A percentile compares a stretch with the other conserved stretches of the same genome.
Evolutionary conservation across 2,888 invertebrate genomes (phyloP).

Genomic region (Toxonevra muliebris): DNA sequence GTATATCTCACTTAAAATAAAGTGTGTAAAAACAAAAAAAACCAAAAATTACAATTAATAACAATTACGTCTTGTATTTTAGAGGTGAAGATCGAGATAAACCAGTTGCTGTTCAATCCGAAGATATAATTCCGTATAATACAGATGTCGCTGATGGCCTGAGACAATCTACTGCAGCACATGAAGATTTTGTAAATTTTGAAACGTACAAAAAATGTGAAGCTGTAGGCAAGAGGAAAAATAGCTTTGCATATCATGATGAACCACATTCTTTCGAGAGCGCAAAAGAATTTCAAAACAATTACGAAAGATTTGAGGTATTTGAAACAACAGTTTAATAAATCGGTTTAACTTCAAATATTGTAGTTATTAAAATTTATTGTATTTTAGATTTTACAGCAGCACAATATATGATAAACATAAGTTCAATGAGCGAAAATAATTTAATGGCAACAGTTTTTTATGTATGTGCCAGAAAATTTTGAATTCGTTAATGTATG

Average conservation of each 20-base stretch:
- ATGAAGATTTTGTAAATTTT: conserved; percentile 29
- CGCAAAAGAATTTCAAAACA: conserved; percentile 52
- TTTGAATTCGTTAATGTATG: too few relatives aligned
- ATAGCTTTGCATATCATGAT: conserved; percentile 47
- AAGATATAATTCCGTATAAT: conserved; percentile 71
- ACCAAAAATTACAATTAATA: conserved; percentile 29
- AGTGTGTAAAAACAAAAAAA: conserved; percentile 35
- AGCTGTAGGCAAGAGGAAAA: conserved; percentile 49
- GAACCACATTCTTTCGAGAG: conserved; percentile 54
- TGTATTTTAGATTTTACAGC: too few relatives aligned
- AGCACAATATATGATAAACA: too few relatives aligned
- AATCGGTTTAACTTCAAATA: too few relatives aligned
- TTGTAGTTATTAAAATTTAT: too few relatives aligned
- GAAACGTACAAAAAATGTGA: conserved; percentile 33
- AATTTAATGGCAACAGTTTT: too few relatives aligned
- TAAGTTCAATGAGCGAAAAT: too few relatives aligned
- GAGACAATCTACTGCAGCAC: conserved; percentile 20
- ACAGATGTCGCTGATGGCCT: conserved; percentile 45
- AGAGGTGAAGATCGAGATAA: conserved; percentile 74
- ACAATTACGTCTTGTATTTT: conserved; percentile 38
- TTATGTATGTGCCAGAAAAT: too few relatives aligned
- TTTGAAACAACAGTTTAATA: conserved; percentile 74
- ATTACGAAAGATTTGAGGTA: conserved; percentile 68
- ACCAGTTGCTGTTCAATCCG: conserved; percentile 69
- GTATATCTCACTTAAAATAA: conserved; percentile 74